Base-by-base conservation (phyloP, 2,113 vertebrate genomes). In the Candoia aspera region DNA sequence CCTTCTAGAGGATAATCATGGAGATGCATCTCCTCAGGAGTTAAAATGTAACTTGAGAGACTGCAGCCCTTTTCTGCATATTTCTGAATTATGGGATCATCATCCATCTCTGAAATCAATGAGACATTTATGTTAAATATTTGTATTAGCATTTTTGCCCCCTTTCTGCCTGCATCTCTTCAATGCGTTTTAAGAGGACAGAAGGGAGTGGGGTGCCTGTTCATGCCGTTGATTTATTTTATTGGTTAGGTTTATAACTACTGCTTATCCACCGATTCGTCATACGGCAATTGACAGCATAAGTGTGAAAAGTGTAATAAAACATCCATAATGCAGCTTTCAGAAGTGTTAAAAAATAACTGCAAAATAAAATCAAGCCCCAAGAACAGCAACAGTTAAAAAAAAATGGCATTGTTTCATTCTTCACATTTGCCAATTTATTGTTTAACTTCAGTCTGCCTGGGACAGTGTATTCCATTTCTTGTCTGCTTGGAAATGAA, bases 1-100 rank as follows among this genome's bases (percentile, higher is more conserved):
- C 98, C 97, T 97, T 96, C 94, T 86, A 97, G 90, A 2, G 97
- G 97, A 91, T 97, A 98, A 58, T 96, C n/a, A 86, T 97, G 94
- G 55, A 85, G 95, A 89, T 91, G 88, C 96, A 97, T 97, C 92
- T 98, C 97, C 42, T 98, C 93, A 86, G 91, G 88, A 83, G 96
- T 97, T 4, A 98, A 93, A 92, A 97, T 94, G 57, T 97, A 97
- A 83, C 90, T 95, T 19, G 94, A 97, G 93, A 98, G 95, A 79
- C 96, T 96, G 88, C 21, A 91, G 64, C 94, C 96, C 49, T 96
- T 91, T 33, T 0, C 93, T 94, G 97, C 97, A 0, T 97, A 98
- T 91, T 97, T 98, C 90, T 0, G 95, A 95, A 97, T 94, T 84
- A 98, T 96, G 68, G 97, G 97, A 91, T 97, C 91, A 26, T 87